Evolutionary conservation across 2,888 invertebrate genomes (phyloP).

Genomic region (Halocaridina rubra): DNA sequence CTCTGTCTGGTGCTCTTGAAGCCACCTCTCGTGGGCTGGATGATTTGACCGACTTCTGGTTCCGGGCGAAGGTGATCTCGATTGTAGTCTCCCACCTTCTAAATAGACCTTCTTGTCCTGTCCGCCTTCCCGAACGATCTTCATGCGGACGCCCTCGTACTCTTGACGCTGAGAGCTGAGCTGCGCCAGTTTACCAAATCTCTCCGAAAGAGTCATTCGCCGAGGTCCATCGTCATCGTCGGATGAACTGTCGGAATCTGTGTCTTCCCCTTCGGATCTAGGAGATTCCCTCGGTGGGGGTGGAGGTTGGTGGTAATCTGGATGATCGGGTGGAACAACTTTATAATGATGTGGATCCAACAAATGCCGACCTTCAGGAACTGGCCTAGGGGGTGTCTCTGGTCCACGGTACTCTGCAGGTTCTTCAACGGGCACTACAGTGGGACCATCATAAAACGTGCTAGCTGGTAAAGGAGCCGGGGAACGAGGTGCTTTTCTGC

Average conservation of each 20-base stretch:
- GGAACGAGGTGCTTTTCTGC: conserved; percentile 36
- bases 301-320: conserved; percentile 42
- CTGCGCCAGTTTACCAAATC: conserved; percentile 91
- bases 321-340: conserved; percentile 53
- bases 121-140: conserved; percentile 78
- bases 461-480: conserved; percentile 13
- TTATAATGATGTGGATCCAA: conserved; percentile 54
- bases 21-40: conserved; percentile 61
- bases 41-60: conserved; percentile 36
- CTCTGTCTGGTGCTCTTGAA: conserved; percentile 60
- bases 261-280: conserved; percentile 71
- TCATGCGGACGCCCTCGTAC: conserved; percentile 87
- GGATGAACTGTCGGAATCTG: conserved; percentile 73
- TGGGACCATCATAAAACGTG: conserved; percentile 34
- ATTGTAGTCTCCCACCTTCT: conserved; percentile 50
- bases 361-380: conserved; percentile 44
- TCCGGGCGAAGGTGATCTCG: conserved; percentile 50
- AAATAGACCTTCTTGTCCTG: conserved; percentile 63
- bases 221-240: conserved; percentile 71
- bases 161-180: conserved; percentile 89
- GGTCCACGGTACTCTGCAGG: conserved; percentile 41
- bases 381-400: conserved; percentile 31
- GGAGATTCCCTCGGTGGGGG: conserved; percentile 46
- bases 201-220: conserved; percentile 83
- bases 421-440: conserved; percentile 23